Base-by-base conservation (phyloP, 1,140 invertebrate species). In the Venustaconcha ellipsiformis region DNA sequence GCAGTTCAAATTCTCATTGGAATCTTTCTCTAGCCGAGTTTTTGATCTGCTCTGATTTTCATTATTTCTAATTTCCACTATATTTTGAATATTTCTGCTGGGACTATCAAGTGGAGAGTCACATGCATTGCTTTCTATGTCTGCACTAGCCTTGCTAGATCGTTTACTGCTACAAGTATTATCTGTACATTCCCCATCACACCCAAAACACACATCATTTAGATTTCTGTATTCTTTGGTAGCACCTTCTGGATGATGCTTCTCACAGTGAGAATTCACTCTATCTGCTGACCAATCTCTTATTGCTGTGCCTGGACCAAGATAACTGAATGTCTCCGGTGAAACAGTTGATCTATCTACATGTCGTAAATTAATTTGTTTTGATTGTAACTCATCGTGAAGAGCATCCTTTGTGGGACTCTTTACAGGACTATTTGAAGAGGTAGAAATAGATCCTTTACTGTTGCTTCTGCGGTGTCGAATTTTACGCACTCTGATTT, bases 181-280 rank as follows among this genome's bases (percentile, higher is more conserved):
- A 66, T 89, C 88, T 62, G 83, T 87, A 77, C 87, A 88, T 20
- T 81, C 80, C 14, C 88, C 87, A 63, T 87, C 86, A 80, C 87
- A 89, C n/a, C 88, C 87, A 78, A 88, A 89, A 82, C 88, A 89
- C 26, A 89, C 86, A 76, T 89, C 88, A 76, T 88, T 89, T 60
- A 88, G 80, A 72, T 88, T 88, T 63, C 78, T 82, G 15, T 82
- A 74, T 48, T 78, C 79, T 55, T 67, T 73, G 30, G 62, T 68
- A 76, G 63, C 55, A 78, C 60, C 60, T 23, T 57, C 69, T 20
- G 23, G 30, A 65, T 59, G 71, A 26, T 70, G 59, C 15, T 73
- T 65, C 6, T 73, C 65, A 17, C 23, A 23, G 12, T 64, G 18
- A 37, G 67, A 17, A 66, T 72, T 70, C n/a, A 72, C 56, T 15